Base-by-base conservation (phyloP, 2,797 vertebrate genomes). In the Adelosebastes latens region DNA sequence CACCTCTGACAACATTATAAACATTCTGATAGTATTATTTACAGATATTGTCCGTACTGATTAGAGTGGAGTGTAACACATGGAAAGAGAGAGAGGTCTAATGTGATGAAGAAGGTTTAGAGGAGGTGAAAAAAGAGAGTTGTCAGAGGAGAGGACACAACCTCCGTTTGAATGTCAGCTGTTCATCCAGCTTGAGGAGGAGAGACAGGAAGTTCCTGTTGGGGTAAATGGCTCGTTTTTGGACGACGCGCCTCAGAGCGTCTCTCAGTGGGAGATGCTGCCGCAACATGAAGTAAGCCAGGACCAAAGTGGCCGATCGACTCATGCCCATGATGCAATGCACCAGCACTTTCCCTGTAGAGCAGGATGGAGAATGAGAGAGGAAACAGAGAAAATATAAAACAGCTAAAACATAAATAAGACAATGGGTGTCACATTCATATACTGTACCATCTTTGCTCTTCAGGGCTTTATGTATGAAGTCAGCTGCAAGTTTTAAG, bases 241-340 rank as follows among this genome's bases (percentile, higher is more conserved):
- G 90, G 79, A 95, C 90, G 62, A 99, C 91, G 0, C 87, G 93
- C 70, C 93, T 94, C 82, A 99, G 93, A 6, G 97, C 97, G 72
- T 96, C 94, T 42, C 80, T 88, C 61, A 99, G 87, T 9, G 96
- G 82, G 14, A 98, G 93, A 75, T 81, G 95, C 74, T 97, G 96
- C 63, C 88, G 93, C 79, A 97, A 86, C 97, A 99, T 99, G 82
- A 99, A 94, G 88, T 98, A 99, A 0, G 96, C 97, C 86, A 99
- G 89, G 55, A 97, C 97, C 77, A 99, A 88, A 0, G 97, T 96
- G 79, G 98, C 96, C 0, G 98, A 99, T 70, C 98, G 96, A 91
- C 99, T 99, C 87, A 99, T 92, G 6, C 98, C 98, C 92, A 99
- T 97, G 81, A 99, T 98, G 90, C 99, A 99, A 56, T 99, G 98